Base-by-base conservation (phyloP, 2,797 vertebrate species). In the Lacerta agilis region DNA sequence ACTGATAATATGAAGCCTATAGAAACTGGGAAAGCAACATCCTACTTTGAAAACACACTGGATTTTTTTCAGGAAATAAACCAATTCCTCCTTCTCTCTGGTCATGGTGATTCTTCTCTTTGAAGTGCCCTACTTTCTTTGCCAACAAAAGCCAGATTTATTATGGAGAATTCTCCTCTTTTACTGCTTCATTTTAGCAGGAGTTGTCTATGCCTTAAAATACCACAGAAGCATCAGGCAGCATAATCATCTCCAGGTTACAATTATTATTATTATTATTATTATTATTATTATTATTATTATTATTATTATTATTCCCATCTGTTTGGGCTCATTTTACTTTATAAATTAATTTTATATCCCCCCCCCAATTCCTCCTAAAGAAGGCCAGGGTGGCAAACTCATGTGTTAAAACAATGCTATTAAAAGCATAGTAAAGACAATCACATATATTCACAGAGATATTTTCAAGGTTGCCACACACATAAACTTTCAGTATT, bases 111-210 rank as follows among this genome's bases (percentile, higher is more conserved):
- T 79, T 86, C 77, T 85, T 45, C 1, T 0, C 78, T 85, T 66
- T 80, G 78, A 86, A 43, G 10, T 33, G 43, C 71, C 87, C 87
- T 87, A 41, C 87, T 88, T 36, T 90, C 29, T 36, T 92, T 88
- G 86, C 76, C n/a, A 58, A 45, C 76, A 78, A 58, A 27, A 3
- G 76, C 38, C 36, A 41, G 20, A 67, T 71, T 38, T 82, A n/a
- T 55, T 8, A 0, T 43, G 11, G 75, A 77, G 67, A 88, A 66
- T 36, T 89, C 23, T 89, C 23, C 87, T 73, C 10, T 41, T 49
- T 75, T 9, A 6, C 36, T 13, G 66, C 79, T 80, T 67, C 3
- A 29, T 85, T 79, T 69, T 25, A 66, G 41, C 72, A 33, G 38
- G 81, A 78, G 67, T 49, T 76, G 7, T 55, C 55, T 1, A 49